Evolutionary conservation across 2,888 invertebrate species (phyloP).

Genomic region (Ennomos fuscantarius): DNA sequence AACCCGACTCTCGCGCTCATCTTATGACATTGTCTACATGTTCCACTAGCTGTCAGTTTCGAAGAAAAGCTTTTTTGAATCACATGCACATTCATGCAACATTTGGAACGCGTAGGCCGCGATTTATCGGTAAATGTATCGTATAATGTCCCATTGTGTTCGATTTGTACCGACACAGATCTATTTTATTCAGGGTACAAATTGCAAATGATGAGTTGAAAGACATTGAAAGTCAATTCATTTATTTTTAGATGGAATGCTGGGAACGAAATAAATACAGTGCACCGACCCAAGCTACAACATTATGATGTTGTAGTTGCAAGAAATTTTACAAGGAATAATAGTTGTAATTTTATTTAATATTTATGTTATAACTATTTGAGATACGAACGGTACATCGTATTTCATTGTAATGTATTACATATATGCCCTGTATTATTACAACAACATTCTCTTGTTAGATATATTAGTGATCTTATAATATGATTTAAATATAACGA

Average conservation of each 20-base stretch:
- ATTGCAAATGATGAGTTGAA: constrained; percentile 48
- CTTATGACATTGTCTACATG: constrained; percentile 57
- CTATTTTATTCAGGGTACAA: constrained; percentile 59
- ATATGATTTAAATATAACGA: constrained; percentile 1
- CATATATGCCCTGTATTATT: too few species aligned
- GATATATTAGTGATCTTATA: not conserved
- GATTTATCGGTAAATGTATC: constrained; percentile 58
- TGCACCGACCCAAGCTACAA: not conserved
- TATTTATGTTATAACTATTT: too few species aligned
- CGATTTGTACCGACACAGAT: constrained; percentile 50
- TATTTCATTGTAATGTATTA: too few species aligned
- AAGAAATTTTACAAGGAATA: too few species aligned
- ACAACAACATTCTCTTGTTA: not conserved
- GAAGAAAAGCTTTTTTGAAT: constrained; percentile 62
- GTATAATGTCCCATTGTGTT: constrained; percentile 66
- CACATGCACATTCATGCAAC: constrained; percentile 52
- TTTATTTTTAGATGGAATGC: not conserved
- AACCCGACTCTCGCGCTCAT: constrained; percentile 50
- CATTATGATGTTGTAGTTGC: too few species aligned
- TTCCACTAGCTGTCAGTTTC: constrained; percentile 58
- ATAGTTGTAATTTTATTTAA: too few species aligned
- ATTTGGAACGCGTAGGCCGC: constrained; percentile 60
- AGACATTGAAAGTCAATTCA: constrained; percentile 23
- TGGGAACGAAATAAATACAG: not conserved
- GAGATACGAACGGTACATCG: too few species aligned